Percentiles rank a stretch among this genome's conserved stretches.
phyloP scores from a whole-genome alignment of 2,113 vertebrate genomes.

The Cercocebus atys region DNA sequence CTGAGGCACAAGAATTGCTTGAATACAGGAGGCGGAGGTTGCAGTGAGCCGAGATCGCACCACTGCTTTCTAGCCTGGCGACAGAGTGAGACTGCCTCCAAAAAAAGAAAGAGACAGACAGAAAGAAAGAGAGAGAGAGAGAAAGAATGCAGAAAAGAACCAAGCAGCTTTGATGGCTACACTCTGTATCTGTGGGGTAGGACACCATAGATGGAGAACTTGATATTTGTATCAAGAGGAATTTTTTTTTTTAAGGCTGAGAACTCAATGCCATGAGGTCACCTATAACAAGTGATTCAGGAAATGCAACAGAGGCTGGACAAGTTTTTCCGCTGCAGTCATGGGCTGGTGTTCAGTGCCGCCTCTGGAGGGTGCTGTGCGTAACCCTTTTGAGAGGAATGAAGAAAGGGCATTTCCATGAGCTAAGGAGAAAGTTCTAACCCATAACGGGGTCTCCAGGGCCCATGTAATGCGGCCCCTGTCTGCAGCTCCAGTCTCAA shows the following conservation, averaged over 20 bases:
- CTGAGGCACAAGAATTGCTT: too few species aligned
- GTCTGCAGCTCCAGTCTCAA: neutral
- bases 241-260: neutral
- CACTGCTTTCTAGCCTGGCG: too few species aligned
- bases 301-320: neutral
- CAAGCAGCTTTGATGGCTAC: accelerated
- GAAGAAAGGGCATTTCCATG: accelerated
- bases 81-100: too few species aligned
- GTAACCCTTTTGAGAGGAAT: neutral
- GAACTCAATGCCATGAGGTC: neutral
- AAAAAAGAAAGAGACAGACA: too few species aligned
- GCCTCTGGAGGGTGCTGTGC: neutral
- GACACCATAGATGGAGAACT: accelerated
- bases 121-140: too few species aligned
- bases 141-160: neutral
- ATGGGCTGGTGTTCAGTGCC: too few species aligned
- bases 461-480: accelerated
- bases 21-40: too few species aligned
- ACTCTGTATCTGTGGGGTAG: too few species aligned
- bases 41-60: too few species aligned
- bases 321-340: neutral
- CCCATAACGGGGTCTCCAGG: neutral
- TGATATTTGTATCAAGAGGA: neutral
- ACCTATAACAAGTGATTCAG: neutral
- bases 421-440: neutral